Percentiles rank a stretch among this genome's conserved stretches.
phyloP scores from a whole-genome alignment of 1,140 invertebrate species.

The Rhagoletis pomonella region DNA sequence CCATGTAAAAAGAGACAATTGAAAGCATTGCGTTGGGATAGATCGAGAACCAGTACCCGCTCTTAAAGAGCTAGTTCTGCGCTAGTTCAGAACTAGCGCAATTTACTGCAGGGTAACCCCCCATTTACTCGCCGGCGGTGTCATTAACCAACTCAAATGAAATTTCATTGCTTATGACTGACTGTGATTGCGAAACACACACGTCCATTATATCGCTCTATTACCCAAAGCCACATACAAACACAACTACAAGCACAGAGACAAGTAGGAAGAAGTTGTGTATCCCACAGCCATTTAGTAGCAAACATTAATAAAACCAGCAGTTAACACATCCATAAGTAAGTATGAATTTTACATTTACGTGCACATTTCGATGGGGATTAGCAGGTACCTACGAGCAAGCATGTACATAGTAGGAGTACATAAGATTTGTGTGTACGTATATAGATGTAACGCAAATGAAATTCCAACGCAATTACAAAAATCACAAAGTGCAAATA shows the following conservation, averaged over 20 bases:
- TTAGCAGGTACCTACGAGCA: neutral
- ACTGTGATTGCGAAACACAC: neutral
- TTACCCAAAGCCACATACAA: neutral
- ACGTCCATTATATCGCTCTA: neutral
- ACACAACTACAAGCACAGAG: neutral
- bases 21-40: too few species aligned
- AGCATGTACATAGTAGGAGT: neutral
- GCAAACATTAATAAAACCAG: constrained; percentile 47
- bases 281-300: neutral
- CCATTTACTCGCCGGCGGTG: neutral
- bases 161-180: constrained; percentile 15
- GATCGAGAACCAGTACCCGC: too few species aligned
- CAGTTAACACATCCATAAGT: constrained; percentile 35
- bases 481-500: constrained; percentile 9
- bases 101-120: too few species aligned
- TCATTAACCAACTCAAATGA: constrained; percentile 37
- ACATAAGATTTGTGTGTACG: neutral
- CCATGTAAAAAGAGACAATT: too few species aligned
- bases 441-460: neutral
- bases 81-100: too few species aligned
- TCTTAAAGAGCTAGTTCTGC: too few species aligned
- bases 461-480: constrained; percentile 44
- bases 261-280: neutral
- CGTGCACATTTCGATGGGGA: neutral
- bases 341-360: neutral